These are phyloP conservation scores for Podarcis raffonei DNA, from an alignment of 2,113 vertebrate species.

Conservation along the genomic window DNA sequence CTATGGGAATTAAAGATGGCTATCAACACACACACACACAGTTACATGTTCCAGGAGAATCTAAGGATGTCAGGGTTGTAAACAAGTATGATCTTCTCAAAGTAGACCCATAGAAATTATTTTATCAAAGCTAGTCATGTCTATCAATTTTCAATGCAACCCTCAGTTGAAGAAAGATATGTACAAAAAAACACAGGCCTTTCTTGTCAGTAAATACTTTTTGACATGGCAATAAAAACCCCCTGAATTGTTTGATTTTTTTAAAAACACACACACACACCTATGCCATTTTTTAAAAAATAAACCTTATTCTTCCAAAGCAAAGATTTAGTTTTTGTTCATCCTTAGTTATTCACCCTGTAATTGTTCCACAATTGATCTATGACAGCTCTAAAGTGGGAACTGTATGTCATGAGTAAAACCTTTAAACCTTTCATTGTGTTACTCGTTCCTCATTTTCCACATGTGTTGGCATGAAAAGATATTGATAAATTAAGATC, in stretches of 20 bases:
- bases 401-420: slow-evolving; percentile 60
- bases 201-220: slow-evolving; percentile 35
- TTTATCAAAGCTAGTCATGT: too few species aligned
- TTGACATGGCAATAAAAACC: slow-evolving; percentile 31
- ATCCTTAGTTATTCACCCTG: slow-evolving; percentile 36
- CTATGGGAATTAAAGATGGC: slow-evolving; percentile 48
- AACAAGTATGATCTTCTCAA: too few species aligned
- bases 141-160: too few species aligned
- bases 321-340: background rate
- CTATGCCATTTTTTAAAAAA: slow-evolving; percentile 24
- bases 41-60: slow-evolving; percentile 51
- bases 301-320: slow-evolving; percentile 25
- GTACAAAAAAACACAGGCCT: slow-evolving; percentile 37
- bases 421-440: slow-evolving; percentile 50
- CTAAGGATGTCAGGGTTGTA: background rate
- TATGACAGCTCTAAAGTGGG: slow-evolving; percentile 42
- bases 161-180: background rate
- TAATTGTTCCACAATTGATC: slow-evolving; percentile 58
- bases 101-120: too few species aligned
- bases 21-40: slow-evolving; percentile 27
- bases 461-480: slow-evolving; percentile 29
- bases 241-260: slow-evolving; percentile 43
- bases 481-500: slow-evolving; percentile 38
- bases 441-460: slow-evolving; percentile 16
- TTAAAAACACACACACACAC: background rate